Conservation (phyloP, 2,888 invertebrate species). For the Phymatocera aterrima region DNA sequence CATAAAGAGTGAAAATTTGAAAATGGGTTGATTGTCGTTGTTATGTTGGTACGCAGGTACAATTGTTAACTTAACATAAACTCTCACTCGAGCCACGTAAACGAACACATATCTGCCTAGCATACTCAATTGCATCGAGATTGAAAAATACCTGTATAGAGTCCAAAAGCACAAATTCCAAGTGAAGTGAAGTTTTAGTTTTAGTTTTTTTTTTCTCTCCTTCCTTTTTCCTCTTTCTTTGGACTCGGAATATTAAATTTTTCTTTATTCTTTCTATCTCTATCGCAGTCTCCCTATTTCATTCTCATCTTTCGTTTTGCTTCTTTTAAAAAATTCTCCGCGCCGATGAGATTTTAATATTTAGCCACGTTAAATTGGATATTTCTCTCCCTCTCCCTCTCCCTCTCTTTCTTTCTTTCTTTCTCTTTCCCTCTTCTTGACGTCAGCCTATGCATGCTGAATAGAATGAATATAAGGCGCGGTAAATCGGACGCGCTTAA, state of each 20-base stretch:
- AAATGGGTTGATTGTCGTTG: too few species aligned
- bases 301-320: constrained; percentile 10
- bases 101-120: too few species aligned
- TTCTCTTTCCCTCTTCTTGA: neutral
- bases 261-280: neutral
- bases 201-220: neutral
- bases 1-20: too few species aligned
- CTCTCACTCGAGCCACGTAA: too few species aligned
- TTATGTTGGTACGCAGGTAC: too few species aligned
- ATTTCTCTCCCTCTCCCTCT: constrained; percentile 7
- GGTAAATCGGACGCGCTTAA: neutral
- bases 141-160: too few species aligned
- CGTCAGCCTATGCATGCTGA: neutral
- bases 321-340: neutral
- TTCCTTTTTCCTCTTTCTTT: neutral
- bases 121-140: too few species aligned
- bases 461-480: neutral
- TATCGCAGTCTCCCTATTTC: neutral
- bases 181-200: too few species aligned
- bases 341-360: constrained; percentile 45
- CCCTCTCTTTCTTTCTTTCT: neutral
- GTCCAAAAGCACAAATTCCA: too few species aligned
- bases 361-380: constrained; percentile 41
- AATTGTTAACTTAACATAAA: too few species aligned
- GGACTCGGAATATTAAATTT: too few species aligned